Conservation (phyloP, 2,888 invertebrate genomes). For the Hydrotaea cyrtoneurina region DNA sequence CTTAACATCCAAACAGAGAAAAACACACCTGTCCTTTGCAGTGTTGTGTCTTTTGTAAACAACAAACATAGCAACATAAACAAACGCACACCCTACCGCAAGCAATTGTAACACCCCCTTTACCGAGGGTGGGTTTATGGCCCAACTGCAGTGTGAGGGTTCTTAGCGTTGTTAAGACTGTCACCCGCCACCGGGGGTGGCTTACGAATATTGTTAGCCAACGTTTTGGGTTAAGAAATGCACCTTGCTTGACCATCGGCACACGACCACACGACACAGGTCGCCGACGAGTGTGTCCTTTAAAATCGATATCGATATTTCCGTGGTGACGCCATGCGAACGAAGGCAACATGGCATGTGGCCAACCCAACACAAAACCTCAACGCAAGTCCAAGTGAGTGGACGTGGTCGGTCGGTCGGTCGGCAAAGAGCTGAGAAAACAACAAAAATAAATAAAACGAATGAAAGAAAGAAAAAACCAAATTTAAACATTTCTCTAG, state of each 20-base stretch:
- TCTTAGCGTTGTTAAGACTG: not conserved
- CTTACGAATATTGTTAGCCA: constrained; percentile 15
- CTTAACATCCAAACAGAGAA: not conserved
- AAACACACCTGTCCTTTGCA: constrained; percentile 57
- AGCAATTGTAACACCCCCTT: constrained; percentile 28
- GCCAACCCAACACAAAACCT: constrained; percentile 58
- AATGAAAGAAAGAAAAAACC: too few relatives aligned
- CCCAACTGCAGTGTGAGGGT: not conserved
- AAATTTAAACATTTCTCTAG: too few relatives aligned
- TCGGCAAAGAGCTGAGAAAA: not conserved
- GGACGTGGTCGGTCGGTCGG: constrained; percentile 34
- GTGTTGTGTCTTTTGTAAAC: not conserved
- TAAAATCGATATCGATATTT: constrained; percentile 57
- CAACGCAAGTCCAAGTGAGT: constrained; percentile 60
- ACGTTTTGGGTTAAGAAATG: constrained; percentile 38
- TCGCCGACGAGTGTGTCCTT: not conserved
- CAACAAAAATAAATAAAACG: not conserved
- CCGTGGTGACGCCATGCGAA: constrained; percentile 43
- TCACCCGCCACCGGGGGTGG: not conserved
- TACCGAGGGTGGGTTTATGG: constrained; percentile 14
- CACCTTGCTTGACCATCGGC: constrained; percentile 64
- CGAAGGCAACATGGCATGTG: constrained; percentile 36
- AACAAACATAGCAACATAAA: constrained; percentile 52
- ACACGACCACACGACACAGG: constrained; percentile 2
- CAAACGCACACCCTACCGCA: constrained; percentile 19